Conservation (phyloP, 2,888 invertebrate species). For the Palloptera scutellata region DNA sequence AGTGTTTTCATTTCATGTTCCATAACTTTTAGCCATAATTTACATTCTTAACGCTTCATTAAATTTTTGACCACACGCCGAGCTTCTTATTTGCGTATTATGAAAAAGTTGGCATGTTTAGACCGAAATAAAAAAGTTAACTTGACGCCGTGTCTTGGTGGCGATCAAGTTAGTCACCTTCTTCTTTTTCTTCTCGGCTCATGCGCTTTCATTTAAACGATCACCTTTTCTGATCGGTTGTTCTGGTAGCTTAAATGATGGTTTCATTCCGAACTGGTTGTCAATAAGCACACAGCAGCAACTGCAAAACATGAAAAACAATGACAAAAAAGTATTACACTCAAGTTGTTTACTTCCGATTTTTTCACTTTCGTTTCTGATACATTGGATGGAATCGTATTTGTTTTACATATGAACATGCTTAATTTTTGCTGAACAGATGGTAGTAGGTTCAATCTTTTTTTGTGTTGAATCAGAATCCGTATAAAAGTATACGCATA, state of each 20-base stretch:
- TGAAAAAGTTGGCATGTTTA: no score
- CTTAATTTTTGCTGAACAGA: slow-evolving; percentile 28
- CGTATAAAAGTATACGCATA: slow-evolving; percentile 21
- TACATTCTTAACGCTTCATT: slow-evolving; percentile 55
- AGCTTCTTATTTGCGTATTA: no score
- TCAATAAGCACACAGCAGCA: neutral
- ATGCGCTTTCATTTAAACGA: no score
- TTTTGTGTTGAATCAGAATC: slow-evolving; percentile 29
- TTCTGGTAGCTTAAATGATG: no score
- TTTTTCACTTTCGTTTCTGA: slow-evolving; percentile 38
- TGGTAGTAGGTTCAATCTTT: slow-evolving; percentile 28
- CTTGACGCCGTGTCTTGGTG: no score
- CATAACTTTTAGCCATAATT: neutral
- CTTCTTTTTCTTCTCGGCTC: no score
- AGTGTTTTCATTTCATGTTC: neutral
- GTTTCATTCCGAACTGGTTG: slow-evolving; percentile 20
- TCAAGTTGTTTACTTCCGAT: slow-evolving; percentile 42
- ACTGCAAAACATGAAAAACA: neutral
- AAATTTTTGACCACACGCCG: slow-evolving; percentile 56
- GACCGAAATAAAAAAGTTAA: no score
- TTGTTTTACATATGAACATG: neutral
- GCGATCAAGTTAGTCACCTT: no score
- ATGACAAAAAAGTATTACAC: neutral
- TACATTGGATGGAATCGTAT: slow-evolving; percentile 28
- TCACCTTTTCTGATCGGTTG: no score